A percentile compares a stretch with the other conserved stretches of the same genome.
These are phyloP conservation scores for Argyresthia goedartella DNA, from an alignment of 2,888 invertebrate genomes.

Conservation along the genomic window DNA sequence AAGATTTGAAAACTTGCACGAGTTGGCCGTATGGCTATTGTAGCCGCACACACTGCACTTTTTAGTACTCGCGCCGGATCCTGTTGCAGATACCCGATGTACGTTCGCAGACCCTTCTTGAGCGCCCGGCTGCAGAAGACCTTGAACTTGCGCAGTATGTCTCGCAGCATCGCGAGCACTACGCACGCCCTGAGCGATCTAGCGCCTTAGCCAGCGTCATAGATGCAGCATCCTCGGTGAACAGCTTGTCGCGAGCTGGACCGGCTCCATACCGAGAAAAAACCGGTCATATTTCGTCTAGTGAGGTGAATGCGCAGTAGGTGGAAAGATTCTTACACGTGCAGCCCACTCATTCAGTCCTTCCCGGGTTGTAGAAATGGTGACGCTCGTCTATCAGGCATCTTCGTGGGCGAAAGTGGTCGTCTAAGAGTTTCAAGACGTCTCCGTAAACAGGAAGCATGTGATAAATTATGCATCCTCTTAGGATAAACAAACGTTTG, in stretches of 20 bases:
- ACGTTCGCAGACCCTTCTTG: neutral
- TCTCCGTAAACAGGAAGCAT: too few relatives aligned
- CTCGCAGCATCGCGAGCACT: neutral
- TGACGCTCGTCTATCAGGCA: neutral
- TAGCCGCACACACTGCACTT: neutral
- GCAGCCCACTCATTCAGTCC: conserved; percentile 1
- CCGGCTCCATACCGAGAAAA: conserved; percentile 4
- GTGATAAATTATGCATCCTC: too few relatives aligned
- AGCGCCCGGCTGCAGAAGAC: neutral
- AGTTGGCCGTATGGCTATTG: neutral
- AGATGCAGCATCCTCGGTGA: neutral
- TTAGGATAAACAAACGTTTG: too few relatives aligned
- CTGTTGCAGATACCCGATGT: neutral
- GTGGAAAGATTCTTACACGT: neutral
- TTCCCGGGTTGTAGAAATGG: neutral
- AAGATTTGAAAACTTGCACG: neutral
- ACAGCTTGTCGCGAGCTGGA: conserved; percentile 1
- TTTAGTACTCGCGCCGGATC: neutral
- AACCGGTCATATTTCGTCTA: conserved; percentile 5
- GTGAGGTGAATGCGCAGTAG: conserved; percentile 3
- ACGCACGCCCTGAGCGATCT: neutral
- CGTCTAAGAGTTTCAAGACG: neutral
- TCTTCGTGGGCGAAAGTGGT: neutral
- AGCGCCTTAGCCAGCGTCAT: neutral
- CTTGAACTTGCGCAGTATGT: neutral